Percentiles rank a stretch among this genome's conserved stretches.
phyloP scores from a whole-genome alignment of 2,113 vertebrate genomes.

The Zootoca vivipara region DNA sequence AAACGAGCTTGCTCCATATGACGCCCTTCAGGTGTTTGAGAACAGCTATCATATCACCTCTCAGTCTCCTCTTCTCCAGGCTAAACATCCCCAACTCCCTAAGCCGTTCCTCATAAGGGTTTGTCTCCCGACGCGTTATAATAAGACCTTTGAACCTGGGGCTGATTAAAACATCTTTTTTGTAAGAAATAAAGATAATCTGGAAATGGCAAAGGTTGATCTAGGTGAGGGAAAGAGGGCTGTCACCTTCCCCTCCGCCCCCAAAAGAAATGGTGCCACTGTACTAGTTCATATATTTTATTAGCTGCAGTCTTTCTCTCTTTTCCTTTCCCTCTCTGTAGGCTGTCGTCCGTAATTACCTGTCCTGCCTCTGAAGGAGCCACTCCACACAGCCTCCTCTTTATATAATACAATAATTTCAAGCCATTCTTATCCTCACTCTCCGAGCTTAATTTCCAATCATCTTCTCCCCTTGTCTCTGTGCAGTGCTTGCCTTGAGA shows the following conservation, averaged over 20 bases:
- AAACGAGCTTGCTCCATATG: too few species aligned
- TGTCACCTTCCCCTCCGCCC: background rate
- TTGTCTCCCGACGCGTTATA: too few species aligned
- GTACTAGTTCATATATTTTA: background rate
- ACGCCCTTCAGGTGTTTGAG: too few species aligned
- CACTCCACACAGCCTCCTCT: background rate
- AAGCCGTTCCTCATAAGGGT: too few species aligned
- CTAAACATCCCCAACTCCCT: too few species aligned
- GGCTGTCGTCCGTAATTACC: too few species aligned
- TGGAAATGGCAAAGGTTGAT: background rate
- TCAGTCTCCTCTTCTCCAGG: too few species aligned
- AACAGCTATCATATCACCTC: too few species aligned
- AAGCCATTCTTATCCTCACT: background rate
- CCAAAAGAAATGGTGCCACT: background rate
- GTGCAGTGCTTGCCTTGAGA: background rate
- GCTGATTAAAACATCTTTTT: too few species aligned
- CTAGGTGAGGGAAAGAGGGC: too few species aligned
- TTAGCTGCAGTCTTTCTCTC: background rate
- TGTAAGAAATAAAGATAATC: too few species aligned
- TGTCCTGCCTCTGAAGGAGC: background rate
- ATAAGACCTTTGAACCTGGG: too few species aligned
- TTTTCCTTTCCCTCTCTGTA: background rate
- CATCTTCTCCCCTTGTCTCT: background rate
- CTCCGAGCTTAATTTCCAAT: background rate
- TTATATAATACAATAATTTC: background rate